A percentile compares a stretch with the other conserved stretches of the same genome.
phyloP scores from a whole-genome alignment of 1,140 invertebrate genomes.

The Chrysoperla carnea region DNA sequence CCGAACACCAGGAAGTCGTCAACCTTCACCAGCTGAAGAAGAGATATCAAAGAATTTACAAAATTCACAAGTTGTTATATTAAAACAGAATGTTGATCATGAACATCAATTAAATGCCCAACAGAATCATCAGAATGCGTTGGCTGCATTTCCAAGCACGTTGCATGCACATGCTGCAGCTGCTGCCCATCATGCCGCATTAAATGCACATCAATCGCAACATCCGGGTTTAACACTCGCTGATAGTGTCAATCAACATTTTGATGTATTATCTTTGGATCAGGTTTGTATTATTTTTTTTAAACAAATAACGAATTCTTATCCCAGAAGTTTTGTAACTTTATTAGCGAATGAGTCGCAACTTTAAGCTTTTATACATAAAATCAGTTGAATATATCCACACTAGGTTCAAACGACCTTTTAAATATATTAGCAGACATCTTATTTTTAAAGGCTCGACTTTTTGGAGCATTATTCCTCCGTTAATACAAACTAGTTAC shows the following conservation, averaged over 20 bases:
- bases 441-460: too few relatives aligned
- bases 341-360: too few relatives aligned
- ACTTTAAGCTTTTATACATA: too few relatives aligned
- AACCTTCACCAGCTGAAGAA: constrained; percentile 78
- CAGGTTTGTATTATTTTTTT: not conserved
- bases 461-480: too few relatives aligned
- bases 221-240: constrained; percentile 23
- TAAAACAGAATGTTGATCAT: constrained; percentile 27
- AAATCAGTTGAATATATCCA: too few relatives aligned
- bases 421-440: too few relatives aligned
- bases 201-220: constrained; percentile 14
- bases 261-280: constrained; percentile 8
- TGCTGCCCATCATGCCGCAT: constrained; percentile 8
- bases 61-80: constrained; percentile 32
- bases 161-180: constrained; percentile 22
- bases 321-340: too few relatives aligned
- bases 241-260: constrained; percentile 24
- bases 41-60: constrained; percentile 44
- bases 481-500: too few relatives aligned
- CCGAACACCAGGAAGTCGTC: constrained; percentile 72
- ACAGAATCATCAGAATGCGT: constrained; percentile 12
- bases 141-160: constrained; percentile 16
- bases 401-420: too few relatives aligned
- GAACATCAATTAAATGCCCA: constrained; percentile 19
- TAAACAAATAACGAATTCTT: not conserved